Conservation (phyloP, 2,888 invertebrate genomes). For the Hyposoter dolosus region DNA sequence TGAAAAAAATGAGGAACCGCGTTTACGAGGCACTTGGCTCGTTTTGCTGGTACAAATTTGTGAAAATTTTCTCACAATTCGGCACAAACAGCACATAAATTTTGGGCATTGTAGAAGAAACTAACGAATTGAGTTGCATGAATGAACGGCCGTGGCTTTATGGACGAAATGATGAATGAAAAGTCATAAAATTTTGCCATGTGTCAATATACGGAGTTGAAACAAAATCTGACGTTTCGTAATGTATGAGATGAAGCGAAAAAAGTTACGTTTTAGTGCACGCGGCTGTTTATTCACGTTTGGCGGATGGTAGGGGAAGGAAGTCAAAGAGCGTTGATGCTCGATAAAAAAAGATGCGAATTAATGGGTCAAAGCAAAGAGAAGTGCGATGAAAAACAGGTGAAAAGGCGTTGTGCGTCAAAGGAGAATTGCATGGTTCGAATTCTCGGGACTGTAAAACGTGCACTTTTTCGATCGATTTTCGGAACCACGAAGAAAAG, state of each 20-base stretch:
- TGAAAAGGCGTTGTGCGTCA: conserved; percentile 25
- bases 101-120: too few species aligned
- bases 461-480: conserved; percentile 7
- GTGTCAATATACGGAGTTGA: neutral
- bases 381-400: conserved; percentile 8
- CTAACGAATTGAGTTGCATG: neutral
- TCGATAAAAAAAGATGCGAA: conserved; percentile 20
- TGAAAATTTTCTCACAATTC: neutral
- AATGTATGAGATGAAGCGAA: conserved; percentile 45
- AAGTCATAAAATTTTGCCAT: neutral
- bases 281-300: conserved; percentile 37
- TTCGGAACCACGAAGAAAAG: neutral
- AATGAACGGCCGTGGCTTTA: neutral
- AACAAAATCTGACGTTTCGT: conserved; percentile 33
- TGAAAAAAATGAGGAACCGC: neutral
- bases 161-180: neutral
- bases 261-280: conserved; percentile 39
- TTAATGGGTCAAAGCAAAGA: neutral
- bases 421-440: neutral
- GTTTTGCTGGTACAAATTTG: neutral
- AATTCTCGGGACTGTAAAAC: neutral
- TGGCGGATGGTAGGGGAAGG: neutral
- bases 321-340: neutral
- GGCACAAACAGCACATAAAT: too few species aligned
- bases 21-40: neutral